A percentile compares a stretch with the other conserved stretches of the same genome.
phyloP scores from a whole-genome alignment of 1,140 invertebrate genomes.

The Drosophila suzukii region DNA sequence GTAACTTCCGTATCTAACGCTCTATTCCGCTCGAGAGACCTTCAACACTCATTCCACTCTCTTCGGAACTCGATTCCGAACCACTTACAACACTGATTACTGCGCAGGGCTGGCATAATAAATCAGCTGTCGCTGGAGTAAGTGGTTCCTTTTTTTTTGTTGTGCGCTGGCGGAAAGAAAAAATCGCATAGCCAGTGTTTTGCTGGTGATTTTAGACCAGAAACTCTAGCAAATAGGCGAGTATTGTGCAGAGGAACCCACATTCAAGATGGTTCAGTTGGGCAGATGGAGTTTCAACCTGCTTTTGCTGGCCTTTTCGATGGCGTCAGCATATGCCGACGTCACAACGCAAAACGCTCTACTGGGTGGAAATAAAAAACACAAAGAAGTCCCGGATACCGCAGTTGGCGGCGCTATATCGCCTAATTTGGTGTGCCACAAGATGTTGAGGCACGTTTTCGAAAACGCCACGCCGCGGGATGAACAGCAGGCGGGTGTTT shows the following conservation, averaged over 20 bases:
- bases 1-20: constrained; percentile 24
- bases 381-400: constrained; percentile 27
- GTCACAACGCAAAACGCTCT: constrained; percentile 65
- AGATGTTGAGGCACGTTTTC: constrained; percentile 78
- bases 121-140: constrained; percentile 42
- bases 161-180: constrained; percentile 32
- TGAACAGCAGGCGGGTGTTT: constrained; percentile 67
- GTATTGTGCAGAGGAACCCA: background rate
- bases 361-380: constrained; percentile 23
- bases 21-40: background rate
- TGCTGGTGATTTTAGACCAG: background rate
- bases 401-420: constrained; percentile 2
- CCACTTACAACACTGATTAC: constrained; percentile 34
- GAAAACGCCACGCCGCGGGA: constrained; percentile 73
- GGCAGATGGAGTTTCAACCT: background rate
- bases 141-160: constrained; percentile 36
- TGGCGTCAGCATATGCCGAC: constrained; percentile 73
- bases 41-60: background rate
- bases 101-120: constrained; percentile 31
- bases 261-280: constrained; percentile 8
- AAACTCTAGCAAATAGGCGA: background rate
- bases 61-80: background rate
- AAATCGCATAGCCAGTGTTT: constrained; percentile 24
- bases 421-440: constrained; percentile 45
- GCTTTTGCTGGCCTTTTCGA: constrained; percentile 39